Percentiles rank a stretch among this genome's conserved stretches.
These are phyloP conservation scores for Ryuthela nishihirai DNA, from an alignment of 2,888 invertebrate genomes.

Conservation along the genomic window DNA sequence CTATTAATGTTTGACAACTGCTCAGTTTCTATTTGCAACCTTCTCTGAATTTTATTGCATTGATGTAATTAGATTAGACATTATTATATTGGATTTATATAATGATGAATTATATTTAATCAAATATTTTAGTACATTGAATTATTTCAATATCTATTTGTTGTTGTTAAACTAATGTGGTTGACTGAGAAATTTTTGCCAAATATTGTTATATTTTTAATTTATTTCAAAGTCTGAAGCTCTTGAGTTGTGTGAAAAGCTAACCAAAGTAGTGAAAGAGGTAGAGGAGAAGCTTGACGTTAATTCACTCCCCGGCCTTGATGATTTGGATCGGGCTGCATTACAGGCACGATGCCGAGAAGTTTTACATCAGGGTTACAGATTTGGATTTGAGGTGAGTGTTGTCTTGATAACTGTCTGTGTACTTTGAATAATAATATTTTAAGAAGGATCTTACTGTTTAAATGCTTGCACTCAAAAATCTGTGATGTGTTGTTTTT, in stretches of 20 bases:
- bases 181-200: neutral
- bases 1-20: too few relatives aligned
- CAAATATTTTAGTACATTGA: too few relatives aligned
- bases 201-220: neutral
- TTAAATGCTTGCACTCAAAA: too few relatives aligned
- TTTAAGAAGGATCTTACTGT: too few relatives aligned
- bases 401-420: too few relatives aligned
- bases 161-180: neutral
- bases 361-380: conserved; percentile 79
- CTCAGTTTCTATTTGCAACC: too few relatives aligned
- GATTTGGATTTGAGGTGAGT: conserved; percentile 79
- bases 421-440: too few relatives aligned
- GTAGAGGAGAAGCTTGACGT: conserved; percentile 59
- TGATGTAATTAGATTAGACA: too few relatives aligned
- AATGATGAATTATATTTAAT: too few relatives aligned
- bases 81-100: too few relatives aligned
- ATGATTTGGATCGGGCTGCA: conserved; percentile 60
- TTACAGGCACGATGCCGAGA: conserved; percentile 65
- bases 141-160: too few relatives aligned
- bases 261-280: conserved; percentile 58
- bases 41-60: too few relatives aligned
- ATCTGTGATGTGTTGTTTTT: neutral
- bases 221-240: conserved; percentile 56
- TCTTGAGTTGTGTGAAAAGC: conserved; percentile 58
- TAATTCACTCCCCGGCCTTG: conserved; percentile 54